These are phyloP conservation scores for Prunella fulvescens DNA, from an alignment of 2,113 vertebrate genomes.

Conservation along the genomic window DNA sequence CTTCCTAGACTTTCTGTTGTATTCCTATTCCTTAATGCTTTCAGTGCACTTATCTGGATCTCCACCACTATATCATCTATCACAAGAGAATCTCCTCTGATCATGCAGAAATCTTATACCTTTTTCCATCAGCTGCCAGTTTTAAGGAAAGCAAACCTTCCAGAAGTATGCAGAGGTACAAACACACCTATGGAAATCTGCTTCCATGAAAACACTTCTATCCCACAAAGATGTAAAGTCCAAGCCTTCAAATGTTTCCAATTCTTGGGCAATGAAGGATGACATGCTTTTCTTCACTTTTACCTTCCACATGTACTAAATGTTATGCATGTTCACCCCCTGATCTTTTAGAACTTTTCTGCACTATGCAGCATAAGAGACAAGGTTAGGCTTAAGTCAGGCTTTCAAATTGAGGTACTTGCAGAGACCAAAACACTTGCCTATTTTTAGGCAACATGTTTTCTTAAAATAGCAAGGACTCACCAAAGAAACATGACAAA, in stretches of 20 bases:
- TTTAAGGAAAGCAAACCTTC: neutral
- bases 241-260: neutral
- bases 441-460: neutral
- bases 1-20: neutral
- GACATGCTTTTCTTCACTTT: neutral
- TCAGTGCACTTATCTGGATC: neutral
- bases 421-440: neutral
- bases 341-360: neutral
- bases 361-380: neutral
- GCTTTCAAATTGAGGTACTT: neutral
- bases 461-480: neutral
- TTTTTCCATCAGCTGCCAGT: neutral
- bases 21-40: neutral
- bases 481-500: neutral
- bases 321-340: neutral
- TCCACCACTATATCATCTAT: neutral
- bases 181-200: neutral
- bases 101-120: neutral
- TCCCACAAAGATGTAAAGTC: neutral
- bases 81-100: neutral
- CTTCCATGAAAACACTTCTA: neutral
- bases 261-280: neutral
- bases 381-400: neutral
- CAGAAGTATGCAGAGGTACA: neutral
- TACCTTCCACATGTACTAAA: neutral